Percentiles rank a stretch among this genome's conserved stretches.
phyloP scores from a whole-genome alignment of 2,113 vertebrate genomes.

The Plecotus auritus region DNA sequence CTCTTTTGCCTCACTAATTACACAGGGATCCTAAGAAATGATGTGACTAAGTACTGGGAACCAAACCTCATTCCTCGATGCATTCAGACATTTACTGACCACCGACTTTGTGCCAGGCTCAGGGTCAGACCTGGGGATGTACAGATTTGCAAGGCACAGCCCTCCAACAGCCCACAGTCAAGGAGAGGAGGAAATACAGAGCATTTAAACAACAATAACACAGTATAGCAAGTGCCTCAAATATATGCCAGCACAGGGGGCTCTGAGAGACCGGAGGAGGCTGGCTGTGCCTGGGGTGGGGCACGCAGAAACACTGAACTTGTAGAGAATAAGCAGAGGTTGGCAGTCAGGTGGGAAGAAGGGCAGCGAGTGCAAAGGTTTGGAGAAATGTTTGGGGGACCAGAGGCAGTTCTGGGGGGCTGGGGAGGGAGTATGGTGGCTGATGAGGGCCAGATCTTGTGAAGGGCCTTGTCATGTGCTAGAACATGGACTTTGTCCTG shows the following conservation, averaged over 20 bases:
- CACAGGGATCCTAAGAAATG: background rate
- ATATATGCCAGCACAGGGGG: background rate
- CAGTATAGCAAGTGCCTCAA: fast-evolving
- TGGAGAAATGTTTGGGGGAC: background rate
- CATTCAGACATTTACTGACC: background rate
- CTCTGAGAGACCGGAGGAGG: background rate
- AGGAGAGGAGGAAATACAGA: background rate
- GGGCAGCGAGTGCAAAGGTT: background rate
- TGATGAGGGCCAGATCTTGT: background rate
- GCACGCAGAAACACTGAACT: background rate
- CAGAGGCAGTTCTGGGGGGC: background rate
- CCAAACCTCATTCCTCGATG: background rate
- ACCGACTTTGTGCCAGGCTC: background rate
- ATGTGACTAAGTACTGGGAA: background rate
- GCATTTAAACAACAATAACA: background rate
- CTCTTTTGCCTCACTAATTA: background rate
- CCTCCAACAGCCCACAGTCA: background rate
- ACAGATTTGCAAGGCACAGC: background rate
- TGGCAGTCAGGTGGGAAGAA: background rate
- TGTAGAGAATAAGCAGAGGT: background rate
- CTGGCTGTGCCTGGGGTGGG: no score
- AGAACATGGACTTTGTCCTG: background rate
- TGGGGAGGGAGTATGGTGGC: background rate
- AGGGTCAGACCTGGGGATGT: background rate
- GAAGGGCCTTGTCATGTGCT: background rate